Evolutionary conservation across 2,888 invertebrate species (phyloP), one percentile per base, ranked within the genome.

Genomic region (Archips xylosteana): DNA sequence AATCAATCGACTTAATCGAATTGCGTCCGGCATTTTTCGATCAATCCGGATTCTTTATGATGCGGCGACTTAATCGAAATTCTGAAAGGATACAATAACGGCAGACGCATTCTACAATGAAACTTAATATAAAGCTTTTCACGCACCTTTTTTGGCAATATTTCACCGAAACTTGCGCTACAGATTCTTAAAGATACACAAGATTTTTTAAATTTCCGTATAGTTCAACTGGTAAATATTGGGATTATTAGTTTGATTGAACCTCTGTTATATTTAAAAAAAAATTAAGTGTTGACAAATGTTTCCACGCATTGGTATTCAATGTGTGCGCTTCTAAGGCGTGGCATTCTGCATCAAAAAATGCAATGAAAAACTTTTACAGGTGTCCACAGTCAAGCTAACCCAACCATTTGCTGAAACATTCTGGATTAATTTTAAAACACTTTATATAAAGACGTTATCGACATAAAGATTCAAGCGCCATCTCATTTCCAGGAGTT

Each of bases 401-500:
- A 23, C 23, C 23, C 0, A 23, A 23, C 23, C 23, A 23, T 23
- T 23, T 23, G 23, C 23, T 23, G 23, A 23, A 1, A 23, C 1
- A 1, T 23, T 23, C 1, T 1, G 23, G 23, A 23, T 23, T 1
- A 23, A 23, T 23, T 23, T 23, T 23, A 23, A 23, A 23, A 23
- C 23, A 23, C 23, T 23, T 23, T 23, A 23, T 23, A 23, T 23
- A 23, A 23, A 23, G 23, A 23, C 23, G n/a, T n/a, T 23, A 23
- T 23, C 23, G 23, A 1, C 23, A 23, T 23, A 23, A 23, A 23
- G 4, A 6, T 57, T 23, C 34, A 59, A 59, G 34, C 34, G 47
- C 62, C 70, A 70, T 75, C 69, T 70, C 8, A 78, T 9, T 95
- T 95, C 13, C 94, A 99, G 98, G 97, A 97, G 79, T 99, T 97